Evolutionary conservation across 2,113 vertebrate genomes (phyloP).

Genomic region (Epinephelus fuscoguttatus): DNA sequence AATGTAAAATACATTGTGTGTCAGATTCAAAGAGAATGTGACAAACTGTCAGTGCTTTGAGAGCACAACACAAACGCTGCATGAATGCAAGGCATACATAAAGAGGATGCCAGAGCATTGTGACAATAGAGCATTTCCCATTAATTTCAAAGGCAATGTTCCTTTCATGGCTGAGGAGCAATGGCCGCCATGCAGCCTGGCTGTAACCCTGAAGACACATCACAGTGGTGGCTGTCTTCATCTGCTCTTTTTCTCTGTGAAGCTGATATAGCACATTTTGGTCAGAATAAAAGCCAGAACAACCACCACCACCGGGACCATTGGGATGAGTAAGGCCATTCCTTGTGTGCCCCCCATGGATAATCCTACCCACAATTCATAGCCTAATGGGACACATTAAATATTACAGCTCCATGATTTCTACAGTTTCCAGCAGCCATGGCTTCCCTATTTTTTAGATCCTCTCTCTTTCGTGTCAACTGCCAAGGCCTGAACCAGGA

Average conservation of each 20-base stretch:
- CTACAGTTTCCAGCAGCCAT: constrained; percentile 5
- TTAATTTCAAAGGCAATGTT: neutral
- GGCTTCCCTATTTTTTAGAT: neutral
- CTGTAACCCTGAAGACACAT: neutral
- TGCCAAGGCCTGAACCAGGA: constrained; percentile 2
- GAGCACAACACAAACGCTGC: neutral
- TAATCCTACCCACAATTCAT: constrained; percentile 37
- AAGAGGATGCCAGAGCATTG: neutral
- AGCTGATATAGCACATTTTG: constrained; percentile 24
- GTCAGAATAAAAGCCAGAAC: constrained; percentile 18
- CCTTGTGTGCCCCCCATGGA: neutral
- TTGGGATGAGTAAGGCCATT: constrained; percentile 14
- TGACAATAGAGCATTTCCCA: neutral
- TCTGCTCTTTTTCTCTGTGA: neutral
- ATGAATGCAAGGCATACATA: neutral
- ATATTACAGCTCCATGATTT: constrained; percentile 22
- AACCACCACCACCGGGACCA: constrained; percentile 2
- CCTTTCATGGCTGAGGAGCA: neutral
- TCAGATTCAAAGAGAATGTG: neutral
- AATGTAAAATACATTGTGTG: neutral
- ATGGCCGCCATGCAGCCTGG: neutral
- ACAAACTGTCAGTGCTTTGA: neutral
- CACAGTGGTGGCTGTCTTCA: neutral
- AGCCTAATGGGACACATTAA: constrained; percentile 20
- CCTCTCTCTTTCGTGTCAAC: neutral